Conservation (phyloP, 1,140 invertebrate species). For the Antheraea mylitta region DNA sequence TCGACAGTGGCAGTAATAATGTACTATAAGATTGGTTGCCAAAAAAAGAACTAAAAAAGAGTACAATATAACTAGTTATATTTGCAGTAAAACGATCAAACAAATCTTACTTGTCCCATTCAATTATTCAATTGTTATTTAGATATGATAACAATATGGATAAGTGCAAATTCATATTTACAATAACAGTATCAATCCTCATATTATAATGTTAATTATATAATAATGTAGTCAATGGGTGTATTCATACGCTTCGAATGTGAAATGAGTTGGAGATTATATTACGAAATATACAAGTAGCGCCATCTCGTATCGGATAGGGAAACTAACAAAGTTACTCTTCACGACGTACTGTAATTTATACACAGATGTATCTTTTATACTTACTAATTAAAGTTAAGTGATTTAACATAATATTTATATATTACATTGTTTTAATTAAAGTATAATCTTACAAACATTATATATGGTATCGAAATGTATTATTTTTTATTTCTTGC, state of each 20-base stretch:
- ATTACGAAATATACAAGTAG: conserved; percentile 19
- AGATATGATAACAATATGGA: neutral
- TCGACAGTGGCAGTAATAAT: too few species aligned
- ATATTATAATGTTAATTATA: conserved; percentile 14
- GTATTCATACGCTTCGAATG: neutral
- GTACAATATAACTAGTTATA: neutral
- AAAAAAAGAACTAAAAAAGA: too few species aligned
- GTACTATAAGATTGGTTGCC: too few species aligned
- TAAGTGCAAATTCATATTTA: neutral
- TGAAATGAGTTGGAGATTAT: neutral
- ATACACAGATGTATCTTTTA: too few species aligned
- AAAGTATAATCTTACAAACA: too few species aligned
- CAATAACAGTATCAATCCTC: neutral
- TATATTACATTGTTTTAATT: too few species aligned
- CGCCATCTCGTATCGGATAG: conserved; percentile 57
- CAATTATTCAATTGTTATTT: too few species aligned
- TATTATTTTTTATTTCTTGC: too few species aligned
- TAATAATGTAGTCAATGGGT: conserved; percentile 1
- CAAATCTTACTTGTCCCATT: neutral
- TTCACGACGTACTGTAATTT: neutral
- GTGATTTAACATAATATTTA: too few species aligned
- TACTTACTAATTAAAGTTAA: too few species aligned
- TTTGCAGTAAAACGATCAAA: neutral
- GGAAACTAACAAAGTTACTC: conserved; percentile 19
- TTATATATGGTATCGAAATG: too few species aligned